Conservation (phyloP, 2,888 invertebrate genomes). For the Blera fallax region DNA sequence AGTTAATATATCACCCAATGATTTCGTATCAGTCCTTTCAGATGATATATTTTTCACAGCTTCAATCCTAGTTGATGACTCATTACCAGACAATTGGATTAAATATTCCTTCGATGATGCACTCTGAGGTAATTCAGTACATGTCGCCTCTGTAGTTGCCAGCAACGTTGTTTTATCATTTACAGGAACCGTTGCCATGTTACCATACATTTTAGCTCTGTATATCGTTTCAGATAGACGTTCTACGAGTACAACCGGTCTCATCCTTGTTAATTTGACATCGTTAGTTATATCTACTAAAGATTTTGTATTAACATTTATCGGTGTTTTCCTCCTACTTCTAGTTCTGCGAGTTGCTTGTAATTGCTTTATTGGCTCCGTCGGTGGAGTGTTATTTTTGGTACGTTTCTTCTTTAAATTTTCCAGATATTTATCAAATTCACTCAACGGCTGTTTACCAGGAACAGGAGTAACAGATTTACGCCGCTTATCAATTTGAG, state of each 20-base stretch:
- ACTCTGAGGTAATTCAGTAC: not conserved
- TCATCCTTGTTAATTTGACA: constrained; percentile 20
- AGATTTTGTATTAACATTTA: not conserved
- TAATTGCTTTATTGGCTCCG: not conserved
- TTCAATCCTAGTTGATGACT: not conserved
- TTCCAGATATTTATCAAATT: constrained; percentile 50
- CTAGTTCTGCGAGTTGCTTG: not conserved
- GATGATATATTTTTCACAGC: not conserved
- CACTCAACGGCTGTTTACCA: not conserved
- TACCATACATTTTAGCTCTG: not conserved
- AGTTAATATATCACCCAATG: constrained; percentile 25
- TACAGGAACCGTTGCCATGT: not conserved
- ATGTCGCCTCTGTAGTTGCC: not conserved
- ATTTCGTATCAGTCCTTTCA: constrained; percentile 2
- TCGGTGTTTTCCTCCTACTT: not conserved
- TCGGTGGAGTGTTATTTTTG: not conserved
- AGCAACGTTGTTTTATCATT: not conserved
- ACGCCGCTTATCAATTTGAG: not conserved
- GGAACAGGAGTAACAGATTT: not conserved
- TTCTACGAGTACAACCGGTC: constrained; percentile 41
- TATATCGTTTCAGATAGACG: constrained; percentile 6
- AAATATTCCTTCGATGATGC: not conserved
- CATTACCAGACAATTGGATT: not conserved
- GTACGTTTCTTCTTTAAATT: not conserved
- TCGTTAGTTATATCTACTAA: constrained; percentile 27